phyloP scores from a whole-genome alignment of 2,797 vertebrate genomes.

The Aotus griseimembra region DNA sequence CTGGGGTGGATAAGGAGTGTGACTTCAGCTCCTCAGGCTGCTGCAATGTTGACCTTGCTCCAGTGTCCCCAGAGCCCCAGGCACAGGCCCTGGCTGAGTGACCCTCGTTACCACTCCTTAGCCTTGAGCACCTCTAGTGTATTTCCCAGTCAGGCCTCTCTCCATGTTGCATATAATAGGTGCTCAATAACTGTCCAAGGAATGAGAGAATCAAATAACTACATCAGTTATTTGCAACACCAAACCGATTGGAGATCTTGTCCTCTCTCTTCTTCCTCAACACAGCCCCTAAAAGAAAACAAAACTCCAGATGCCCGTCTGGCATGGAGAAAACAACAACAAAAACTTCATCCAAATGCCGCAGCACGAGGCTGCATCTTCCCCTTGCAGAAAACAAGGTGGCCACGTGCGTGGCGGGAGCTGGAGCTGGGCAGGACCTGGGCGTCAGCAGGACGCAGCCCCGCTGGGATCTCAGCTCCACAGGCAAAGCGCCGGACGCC shows the following conservation, averaged over 20 bases:
- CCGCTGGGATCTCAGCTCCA: rapidly evolving
- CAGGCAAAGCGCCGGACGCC: rapidly evolving
- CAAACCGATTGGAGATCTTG: rapidly evolving
- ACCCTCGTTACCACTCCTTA: rapidly evolving
- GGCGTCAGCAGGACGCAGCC: background rate
- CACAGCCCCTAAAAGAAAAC: background rate
- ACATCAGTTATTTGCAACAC: background rate
- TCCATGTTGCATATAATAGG: rapidly evolving
- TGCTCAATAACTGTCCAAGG: rapidly evolving
- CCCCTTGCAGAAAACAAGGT: rapidly evolving
- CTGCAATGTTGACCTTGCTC: rapidly evolving
- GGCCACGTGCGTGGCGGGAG: rapidly evolving
- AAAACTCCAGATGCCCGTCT: rapidly evolving
- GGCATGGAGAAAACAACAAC: rapidly evolving
- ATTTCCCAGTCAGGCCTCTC: background rate
- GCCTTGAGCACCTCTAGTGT: no score
- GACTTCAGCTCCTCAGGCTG: rapidly evolving
- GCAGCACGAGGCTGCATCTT: rapidly evolving
- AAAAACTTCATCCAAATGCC: rapidly evolving
- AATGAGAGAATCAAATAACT: background rate
- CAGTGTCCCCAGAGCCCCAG: rapidly evolving
- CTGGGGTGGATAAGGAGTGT: rapidly evolving
- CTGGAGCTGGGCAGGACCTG: rapidly evolving
- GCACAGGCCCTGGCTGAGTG: rapidly evolving
- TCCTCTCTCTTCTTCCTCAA: background rate